phyloP scores from a whole-genome alignment of 2,888 invertebrate species.

The Gymnoscelis rufifasciata region DNA sequence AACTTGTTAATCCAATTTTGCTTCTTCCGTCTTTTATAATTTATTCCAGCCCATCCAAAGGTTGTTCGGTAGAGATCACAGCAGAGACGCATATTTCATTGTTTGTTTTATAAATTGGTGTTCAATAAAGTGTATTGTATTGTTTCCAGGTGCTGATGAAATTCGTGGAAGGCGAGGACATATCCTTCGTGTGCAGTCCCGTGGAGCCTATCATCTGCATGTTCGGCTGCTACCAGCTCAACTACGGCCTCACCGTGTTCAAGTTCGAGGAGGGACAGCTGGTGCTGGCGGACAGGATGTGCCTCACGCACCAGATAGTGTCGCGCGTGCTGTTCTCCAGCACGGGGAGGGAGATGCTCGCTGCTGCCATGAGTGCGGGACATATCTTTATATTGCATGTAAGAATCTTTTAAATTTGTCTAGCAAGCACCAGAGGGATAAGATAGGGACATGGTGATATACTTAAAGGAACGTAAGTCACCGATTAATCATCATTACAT shows the following conservation, averaged over 20 bases:
- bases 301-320: slow-evolving; percentile 67
- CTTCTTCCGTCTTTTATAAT: too few species aligned
- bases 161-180: slow-evolving; percentile 46
- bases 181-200: slow-evolving; percentile 58
- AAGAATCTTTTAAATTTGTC: too few species aligned
- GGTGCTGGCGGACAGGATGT: slow-evolving; percentile 34
- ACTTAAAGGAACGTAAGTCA: too few species aligned
- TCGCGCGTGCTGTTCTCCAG: slow-evolving; percentile 57
- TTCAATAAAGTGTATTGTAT: too few species aligned
- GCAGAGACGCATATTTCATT: too few species aligned
- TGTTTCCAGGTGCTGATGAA: slow-evolving; percentile 46
- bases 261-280: slow-evolving; percentile 26
- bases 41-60: too few species aligned
- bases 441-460: too few species aligned
- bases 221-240: slow-evolving; percentile 47
- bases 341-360: slow-evolving; percentile 52
- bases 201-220: slow-evolving; percentile 53
- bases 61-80: too few species aligned
- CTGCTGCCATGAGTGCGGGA: slow-evolving; percentile 66
- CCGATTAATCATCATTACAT: too few species aligned
- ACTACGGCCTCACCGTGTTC: slow-evolving; percentile 56
- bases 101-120: too few species aligned
- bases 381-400: slow-evolving; percentile 66
- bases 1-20: too few species aligned
- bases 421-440: too few species aligned